Conservation (phyloP, 2,113 vertebrate species). For the Hippocampus abdominalis region DNA sequence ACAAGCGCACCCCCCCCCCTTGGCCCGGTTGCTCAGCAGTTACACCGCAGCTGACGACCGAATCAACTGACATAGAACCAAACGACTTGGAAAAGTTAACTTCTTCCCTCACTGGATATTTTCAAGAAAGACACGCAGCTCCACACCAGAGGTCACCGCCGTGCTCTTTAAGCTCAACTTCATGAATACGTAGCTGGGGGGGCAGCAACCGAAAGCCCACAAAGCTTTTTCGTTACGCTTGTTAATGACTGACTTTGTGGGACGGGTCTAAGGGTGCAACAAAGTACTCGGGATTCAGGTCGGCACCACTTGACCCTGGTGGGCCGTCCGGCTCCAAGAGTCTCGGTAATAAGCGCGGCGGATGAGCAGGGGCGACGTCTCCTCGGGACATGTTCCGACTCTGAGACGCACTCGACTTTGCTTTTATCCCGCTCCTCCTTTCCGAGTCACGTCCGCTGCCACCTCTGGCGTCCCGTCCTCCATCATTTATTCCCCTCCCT, state of each 20-base stretch:
- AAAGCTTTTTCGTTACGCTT: background rate
- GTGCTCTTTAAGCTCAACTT: background rate
- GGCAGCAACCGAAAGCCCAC: slow-evolving; percentile 1
- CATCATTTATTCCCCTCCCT: slow-evolving; percentile 24
- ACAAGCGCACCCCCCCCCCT: background rate
- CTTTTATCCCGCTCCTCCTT: slow-evolving; percentile 14
- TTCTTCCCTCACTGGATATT: slow-evolving; percentile 16
- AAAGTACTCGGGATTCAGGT: slow-evolving; percentile 54
- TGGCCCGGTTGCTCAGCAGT: background rate
- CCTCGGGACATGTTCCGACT: slow-evolving; percentile 23
- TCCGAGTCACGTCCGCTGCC: slow-evolving; percentile 22
- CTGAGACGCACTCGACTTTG: slow-evolving; percentile 19
- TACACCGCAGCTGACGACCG: background rate
- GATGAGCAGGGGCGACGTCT: slow-evolving; percentile 31
- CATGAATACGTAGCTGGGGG: slow-evolving; percentile 16
- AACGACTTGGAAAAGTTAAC: slow-evolving; percentile 17
- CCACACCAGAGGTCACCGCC: background rate
- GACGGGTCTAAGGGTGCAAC: slow-evolving; percentile 25
- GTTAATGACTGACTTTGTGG: slow-evolving; percentile 41
- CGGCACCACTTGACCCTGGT: slow-evolving; percentile 47
- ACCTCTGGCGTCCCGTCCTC: slow-evolving; percentile 23
- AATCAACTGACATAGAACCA: background rate
- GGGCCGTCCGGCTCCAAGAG: slow-evolving; percentile 28
- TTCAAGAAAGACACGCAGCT: slow-evolving; percentile 12
- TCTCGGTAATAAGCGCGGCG: slow-evolving; percentile 33